A percentile compares a stretch with the other conserved stretches of the same genome.
Conservation (phyloP, 2,888 invertebrate genomes). For the Nomada flava region DNA sequence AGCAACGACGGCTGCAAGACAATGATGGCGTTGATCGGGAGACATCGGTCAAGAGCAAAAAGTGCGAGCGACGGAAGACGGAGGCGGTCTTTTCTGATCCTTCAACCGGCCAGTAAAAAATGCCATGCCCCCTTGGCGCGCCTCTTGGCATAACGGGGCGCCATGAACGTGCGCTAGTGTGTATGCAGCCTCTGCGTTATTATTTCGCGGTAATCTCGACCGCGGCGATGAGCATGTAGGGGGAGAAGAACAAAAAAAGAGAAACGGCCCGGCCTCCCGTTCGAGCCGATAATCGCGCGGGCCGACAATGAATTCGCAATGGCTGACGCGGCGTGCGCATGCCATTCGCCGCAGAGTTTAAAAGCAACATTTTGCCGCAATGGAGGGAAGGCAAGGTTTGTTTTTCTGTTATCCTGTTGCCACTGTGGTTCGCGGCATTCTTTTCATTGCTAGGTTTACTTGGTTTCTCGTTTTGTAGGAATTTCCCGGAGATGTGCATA, state of each 20-base stretch:
- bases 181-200: slow-evolving; percentile 69
- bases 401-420: slow-evolving; percentile 80
- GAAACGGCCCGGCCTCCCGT: slow-evolving; percentile 26
- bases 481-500: not conserved
- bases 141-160: slow-evolving; percentile 83
- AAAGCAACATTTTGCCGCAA: slow-evolving; percentile 29
- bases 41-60: slow-evolving; percentile 50
- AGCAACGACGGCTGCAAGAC: slow-evolving; percentile 66
- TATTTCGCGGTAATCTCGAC: slow-evolving; percentile 66
- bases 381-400: slow-evolving; percentile 33
- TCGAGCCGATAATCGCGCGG: slow-evolving; percentile 38
- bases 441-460: slow-evolving; percentile 64
- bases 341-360: slow-evolving; percentile 42
- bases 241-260: slow-evolving; percentile 30
- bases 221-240: slow-evolving; percentile 11
- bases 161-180: slow-evolving; percentile 82
- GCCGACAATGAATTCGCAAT: slow-evolving; percentile 56
- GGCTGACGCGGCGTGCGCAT: slow-evolving; percentile 44
- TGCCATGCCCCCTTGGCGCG: slow-evolving; percentile 83
- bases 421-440: slow-evolving; percentile 75
- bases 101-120: slow-evolving; percentile 79
- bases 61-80: slow-evolving; percentile 65
- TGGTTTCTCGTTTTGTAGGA: slow-evolving; percentile 11
- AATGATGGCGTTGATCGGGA: slow-evolving; percentile 51
- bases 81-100: slow-evolving; percentile 71